Evolutionary conservation across 1,140 invertebrate genomes (phyloP), one percentile per base, ranked within the genome.

Genomic region (Spodoptera litura): DNA sequence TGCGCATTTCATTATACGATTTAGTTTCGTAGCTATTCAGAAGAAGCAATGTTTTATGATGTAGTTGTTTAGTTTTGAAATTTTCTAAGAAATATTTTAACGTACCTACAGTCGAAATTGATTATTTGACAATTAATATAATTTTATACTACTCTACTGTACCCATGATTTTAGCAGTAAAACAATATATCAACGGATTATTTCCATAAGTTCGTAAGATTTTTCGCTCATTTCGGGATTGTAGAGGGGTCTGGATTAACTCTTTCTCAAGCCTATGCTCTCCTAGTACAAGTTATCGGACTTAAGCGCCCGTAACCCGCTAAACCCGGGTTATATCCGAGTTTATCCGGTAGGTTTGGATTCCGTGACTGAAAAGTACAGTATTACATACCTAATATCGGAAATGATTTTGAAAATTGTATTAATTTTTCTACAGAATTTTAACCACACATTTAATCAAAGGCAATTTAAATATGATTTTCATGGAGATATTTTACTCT

Each of bases 261-360:
- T 76, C 80, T 75, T 85, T 76, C 78, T 79, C 9, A 6, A 13
- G 8, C 56, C 75, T 85, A 90, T 95, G 89, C 5, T 59, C 11
- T 66, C 93, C 89, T 94, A 78, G 91, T 94, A 88, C 44, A 81
- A 83, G 82, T 82, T 88, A 87, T 85, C 88, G 90, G 91, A 89
- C 91, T 92, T 93, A 93, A 92, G 89, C 93, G 87, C 88, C 89
- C 89, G 93, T 93, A 93, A 92, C 86, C 85, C 82, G 85, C 81
- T 88, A 83, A 86, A 84, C 68, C 85, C 78, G 83, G 83, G 73
- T 87, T 81, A 75, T 74, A 87, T 82, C 83, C 84, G 83, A 78
- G 78, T 77, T 75, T 71, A 71, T 71, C 68, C 68, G 13, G 52
- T 77, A 49, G 25, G 8, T 53, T 12, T 55, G 71, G 78, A 73